A percentile compares a stretch with the other conserved stretches of the same genome.
Conservation (phyloP, 2,888 invertebrate genomes). For the Eucriotettix oculatus region DNA sequence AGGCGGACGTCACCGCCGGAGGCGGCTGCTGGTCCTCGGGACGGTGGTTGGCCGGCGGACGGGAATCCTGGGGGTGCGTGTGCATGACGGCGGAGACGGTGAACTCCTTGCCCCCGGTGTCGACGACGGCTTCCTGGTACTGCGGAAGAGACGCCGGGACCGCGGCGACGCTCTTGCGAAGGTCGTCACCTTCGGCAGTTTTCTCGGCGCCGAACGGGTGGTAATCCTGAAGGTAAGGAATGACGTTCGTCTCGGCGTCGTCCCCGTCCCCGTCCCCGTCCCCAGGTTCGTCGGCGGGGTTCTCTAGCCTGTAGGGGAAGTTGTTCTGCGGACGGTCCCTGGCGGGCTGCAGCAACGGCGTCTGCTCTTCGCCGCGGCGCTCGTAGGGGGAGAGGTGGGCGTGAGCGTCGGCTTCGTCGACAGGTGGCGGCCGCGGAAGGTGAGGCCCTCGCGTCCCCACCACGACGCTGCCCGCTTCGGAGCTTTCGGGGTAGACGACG, state of each 20-base stretch:
- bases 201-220: conserved; percentile 22
- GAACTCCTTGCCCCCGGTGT: conserved; percentile 20
- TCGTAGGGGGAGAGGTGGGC: neutral
- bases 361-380: conserved; percentile 23
- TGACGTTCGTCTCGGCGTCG: conserved; percentile 23
- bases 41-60: conserved; percentile 5
- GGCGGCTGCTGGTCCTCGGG: neutral
- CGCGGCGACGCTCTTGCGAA: conserved; percentile 8
- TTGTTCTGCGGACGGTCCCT: neutral
- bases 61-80: conserved; percentile 18
- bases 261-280: conserved; percentile 15
- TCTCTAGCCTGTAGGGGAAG: conserved; percentile 20
- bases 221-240: conserved; percentile 30
- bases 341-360: conserved; percentile 29
- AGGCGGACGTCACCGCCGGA: conserved; percentile 1
- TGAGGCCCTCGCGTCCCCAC: conserved; percentile 37
- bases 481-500: conserved; percentile 42
- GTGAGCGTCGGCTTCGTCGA: conserved; percentile 16
- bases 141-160: conserved; percentile 12
- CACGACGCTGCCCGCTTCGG: conserved; percentile 32
- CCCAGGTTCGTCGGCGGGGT: conserved; percentile 20
- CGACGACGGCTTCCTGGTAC: conserved; percentile 2
- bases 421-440: conserved; percentile 27
- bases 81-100: conserved; percentile 28
- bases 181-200: neutral